A percentile compares a stretch with the other conserved stretches of the same genome.
These are phyloP conservation scores for Camelus dromedarius DNA, from an alignment of 2,113 vertebrate species.

Conservation along the genomic window DNA sequence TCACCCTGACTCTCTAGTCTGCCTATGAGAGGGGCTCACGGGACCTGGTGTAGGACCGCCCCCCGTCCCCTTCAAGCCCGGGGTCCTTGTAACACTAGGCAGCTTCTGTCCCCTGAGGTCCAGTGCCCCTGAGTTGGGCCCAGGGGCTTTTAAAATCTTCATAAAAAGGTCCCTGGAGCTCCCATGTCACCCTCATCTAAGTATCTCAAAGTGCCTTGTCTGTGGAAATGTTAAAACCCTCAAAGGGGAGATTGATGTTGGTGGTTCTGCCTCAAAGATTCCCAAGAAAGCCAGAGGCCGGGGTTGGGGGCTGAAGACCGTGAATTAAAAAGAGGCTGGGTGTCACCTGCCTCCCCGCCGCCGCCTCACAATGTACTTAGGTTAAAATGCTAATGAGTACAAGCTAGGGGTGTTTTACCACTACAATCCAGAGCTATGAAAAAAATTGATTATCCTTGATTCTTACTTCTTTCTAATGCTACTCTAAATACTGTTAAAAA, in stretches of 20 bases:
- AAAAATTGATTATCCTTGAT: neutral
- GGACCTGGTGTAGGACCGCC: neutral
- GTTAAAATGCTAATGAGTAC: neutral
- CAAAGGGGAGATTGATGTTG: neutral
- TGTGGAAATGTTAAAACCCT: neutral
- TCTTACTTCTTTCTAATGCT: neutral
- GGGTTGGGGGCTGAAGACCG: fast-evolving
- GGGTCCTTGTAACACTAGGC: neutral
- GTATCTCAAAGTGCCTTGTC: neutral
- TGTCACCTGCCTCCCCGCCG: neutral
- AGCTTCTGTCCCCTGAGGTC: neutral
- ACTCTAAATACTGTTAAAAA: neutral
- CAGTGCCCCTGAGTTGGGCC: neutral
- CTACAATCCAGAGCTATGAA: neutral
- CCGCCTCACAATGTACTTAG: neutral
- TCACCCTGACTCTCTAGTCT: no score
- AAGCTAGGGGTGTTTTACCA: neutral
- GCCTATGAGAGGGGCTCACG: neutral
- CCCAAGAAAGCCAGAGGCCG: neutral
- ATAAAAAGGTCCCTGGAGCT: neutral
- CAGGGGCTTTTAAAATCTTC: neutral
- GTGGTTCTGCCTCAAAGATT: neutral
- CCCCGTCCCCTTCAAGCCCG: neutral
- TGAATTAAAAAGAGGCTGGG: neutral
- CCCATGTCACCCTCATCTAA: neutral